These are phyloP conservation scores for Nymphalis urticae DNA, from an alignment of 2,888 invertebrate species.

Conservation along the genomic window DNA sequence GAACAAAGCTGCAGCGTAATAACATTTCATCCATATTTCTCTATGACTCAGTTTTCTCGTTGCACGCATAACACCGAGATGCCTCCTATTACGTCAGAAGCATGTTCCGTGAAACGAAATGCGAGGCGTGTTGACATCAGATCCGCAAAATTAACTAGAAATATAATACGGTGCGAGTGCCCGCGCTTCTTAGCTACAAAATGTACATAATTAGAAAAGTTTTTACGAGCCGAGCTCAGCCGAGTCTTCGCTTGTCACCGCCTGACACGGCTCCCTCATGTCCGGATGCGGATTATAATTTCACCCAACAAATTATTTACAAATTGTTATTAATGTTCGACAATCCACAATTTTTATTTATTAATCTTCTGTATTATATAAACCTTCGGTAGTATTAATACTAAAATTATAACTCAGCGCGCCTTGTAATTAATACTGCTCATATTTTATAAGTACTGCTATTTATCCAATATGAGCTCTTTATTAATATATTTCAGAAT, in stretches of 20 bases:
- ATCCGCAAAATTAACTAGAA: constrained; percentile 73
- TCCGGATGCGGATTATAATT: constrained; percentile 72
- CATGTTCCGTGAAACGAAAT: constrained; percentile 37
- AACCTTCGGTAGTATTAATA: neutral
- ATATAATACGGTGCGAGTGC: constrained; percentile 67
- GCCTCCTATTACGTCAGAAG: constrained; percentile 14
- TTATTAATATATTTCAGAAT: constrained; percentile 21
- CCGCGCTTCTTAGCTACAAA: constrained; percentile 72
- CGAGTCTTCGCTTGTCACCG: constrained; percentile 72
- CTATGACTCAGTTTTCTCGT: constrained; percentile 11
- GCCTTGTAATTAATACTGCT: constrained; percentile 15
- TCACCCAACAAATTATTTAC: constrained; percentile 71
- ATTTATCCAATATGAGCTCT: constrained; percentile 12
- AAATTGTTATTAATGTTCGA: constrained; percentile 56
- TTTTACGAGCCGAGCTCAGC: constrained; percentile 72
- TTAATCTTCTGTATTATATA: neutral
- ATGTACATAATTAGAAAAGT: constrained; percentile 81
- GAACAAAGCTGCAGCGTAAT: constrained; percentile 4
- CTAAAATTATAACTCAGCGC: neutral
- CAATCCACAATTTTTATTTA: constrained; percentile 33
- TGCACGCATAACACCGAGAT: constrained; percentile 18
- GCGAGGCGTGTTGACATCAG: constrained; percentile 53
- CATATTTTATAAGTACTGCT: constrained; percentile 3
- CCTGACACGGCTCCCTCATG: constrained; percentile 66
- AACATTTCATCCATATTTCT: constrained; percentile 1